Percentiles rank a stretch among this genome's conserved stretches.
phyloP scores from a whole-genome alignment of 2,888 invertebrate genomes.

The Diachrysia chrysitis region DNA sequence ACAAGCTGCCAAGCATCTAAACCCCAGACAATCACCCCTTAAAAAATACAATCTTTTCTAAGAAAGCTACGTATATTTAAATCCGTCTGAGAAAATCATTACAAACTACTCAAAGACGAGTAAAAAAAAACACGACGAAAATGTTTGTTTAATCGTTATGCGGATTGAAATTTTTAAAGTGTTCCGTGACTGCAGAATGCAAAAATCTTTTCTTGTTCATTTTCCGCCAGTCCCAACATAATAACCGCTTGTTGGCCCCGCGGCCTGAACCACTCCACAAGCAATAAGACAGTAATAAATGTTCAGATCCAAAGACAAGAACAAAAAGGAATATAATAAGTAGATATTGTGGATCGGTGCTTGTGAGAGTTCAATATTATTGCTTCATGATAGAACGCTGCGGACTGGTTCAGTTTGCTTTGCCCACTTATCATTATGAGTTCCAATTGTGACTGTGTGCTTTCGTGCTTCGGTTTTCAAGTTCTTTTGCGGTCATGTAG shows the following conservation, averaged over 20 bases:
- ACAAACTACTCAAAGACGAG: slow-evolving; percentile 25
- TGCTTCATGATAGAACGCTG: slow-evolving; percentile 70
- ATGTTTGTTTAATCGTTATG: slow-evolving; percentile 61
- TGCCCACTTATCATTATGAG: slow-evolving; percentile 68
- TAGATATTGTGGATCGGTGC: slow-evolving; percentile 84
- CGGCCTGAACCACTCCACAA: slow-evolving; percentile 83
- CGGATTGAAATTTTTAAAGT: slow-evolving; percentile 65
- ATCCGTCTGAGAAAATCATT: slow-evolving; percentile 30
- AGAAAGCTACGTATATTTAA: slow-evolving; percentile 1
- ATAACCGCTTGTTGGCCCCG: slow-evolving; percentile 86
- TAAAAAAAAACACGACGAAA: slow-evolving; percentile 44
- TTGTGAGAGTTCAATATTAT: slow-evolving; percentile 82
- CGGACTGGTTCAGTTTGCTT: slow-evolving; percentile 67
- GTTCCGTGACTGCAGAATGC: slow-evolving; percentile 72
- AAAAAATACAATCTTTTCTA: not conserved
- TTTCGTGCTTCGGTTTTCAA: slow-evolving; percentile 61
- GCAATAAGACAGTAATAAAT: slow-evolving; percentile 89
- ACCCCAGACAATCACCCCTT: not conserved
- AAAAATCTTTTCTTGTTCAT: slow-evolving; percentile 81
- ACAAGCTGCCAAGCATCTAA: not conserved
- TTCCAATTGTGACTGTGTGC: slow-evolving; percentile 62
- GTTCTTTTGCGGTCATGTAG: slow-evolving; percentile 42
- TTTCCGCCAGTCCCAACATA: slow-evolving; percentile 86
- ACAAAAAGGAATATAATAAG: slow-evolving; percentile 85
- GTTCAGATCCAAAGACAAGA: slow-evolving; percentile 84